These are phyloP conservation scores for Steromphala cineraria DNA, from an alignment of 2,888 invertebrate species.

Conservation along the genomic window DNA sequence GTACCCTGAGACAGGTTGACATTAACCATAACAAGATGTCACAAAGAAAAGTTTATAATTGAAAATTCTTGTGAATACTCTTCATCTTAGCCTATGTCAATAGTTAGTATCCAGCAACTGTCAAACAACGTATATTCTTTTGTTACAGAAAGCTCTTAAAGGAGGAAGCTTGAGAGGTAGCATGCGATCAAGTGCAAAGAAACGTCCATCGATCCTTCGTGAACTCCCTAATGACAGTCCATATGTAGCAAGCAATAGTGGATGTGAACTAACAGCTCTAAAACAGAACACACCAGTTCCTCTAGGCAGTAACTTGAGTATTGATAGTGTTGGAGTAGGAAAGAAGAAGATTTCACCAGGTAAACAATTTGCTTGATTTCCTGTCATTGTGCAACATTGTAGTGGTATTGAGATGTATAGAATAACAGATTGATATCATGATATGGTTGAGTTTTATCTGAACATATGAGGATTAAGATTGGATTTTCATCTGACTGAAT, in stretches of 20 bases:
- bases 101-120: too few relatives aligned
- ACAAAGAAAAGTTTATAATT: too few relatives aligned
- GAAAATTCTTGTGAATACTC: too few relatives aligned
- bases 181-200: conserved; percentile 51
- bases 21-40: too few relatives aligned
- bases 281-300: neutral
- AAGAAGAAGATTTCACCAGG: neutral
- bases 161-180: conserved; percentile 57
- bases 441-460: too few relatives aligned
- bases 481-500: too few relatives aligned
- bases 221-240: conserved; percentile 46
- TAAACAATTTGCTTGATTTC: neutral
- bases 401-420: too few relatives aligned
- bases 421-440: too few relatives aligned
- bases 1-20: too few relatives aligned
- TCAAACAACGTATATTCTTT: conserved; percentile 8
- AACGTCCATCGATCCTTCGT: conserved; percentile 48
- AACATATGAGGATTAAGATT: too few relatives aligned
- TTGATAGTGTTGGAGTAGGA: neutral
- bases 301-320: neutral
- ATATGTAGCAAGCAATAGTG: conserved; percentile 34
- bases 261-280: conserved; percentile 17
- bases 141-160: conserved; percentile 58
- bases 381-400: too few relatives aligned
- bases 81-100: too few relatives aligned